Conservation (phyloP, 2,113 vertebrate genomes). For the Hystrix brachyura region DNA sequence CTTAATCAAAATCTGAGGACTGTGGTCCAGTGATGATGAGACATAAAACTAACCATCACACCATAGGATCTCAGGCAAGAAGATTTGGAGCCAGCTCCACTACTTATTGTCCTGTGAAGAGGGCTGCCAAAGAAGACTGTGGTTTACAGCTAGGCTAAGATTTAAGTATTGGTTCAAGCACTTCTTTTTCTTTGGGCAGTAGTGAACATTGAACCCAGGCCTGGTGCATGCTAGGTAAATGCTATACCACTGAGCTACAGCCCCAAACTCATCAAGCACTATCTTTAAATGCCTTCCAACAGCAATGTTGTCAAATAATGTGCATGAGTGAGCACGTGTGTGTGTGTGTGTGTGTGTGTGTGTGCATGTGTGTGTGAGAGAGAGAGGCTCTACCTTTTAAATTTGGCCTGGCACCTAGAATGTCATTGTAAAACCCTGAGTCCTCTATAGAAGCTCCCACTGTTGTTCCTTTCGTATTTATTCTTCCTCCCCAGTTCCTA, state of each 20-base stretch:
- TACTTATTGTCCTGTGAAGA: background rate
- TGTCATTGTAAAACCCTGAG: background rate
- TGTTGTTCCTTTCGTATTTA: background rate
- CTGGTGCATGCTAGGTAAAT: background rate
- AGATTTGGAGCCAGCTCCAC: background rate
- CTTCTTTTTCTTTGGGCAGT: background rate
- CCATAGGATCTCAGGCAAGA: background rate
- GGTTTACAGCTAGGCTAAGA: conserved; percentile 8
- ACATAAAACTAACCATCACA: background rate
- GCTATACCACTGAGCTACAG: background rate
- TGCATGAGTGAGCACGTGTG: background rate
- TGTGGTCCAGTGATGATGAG: background rate
- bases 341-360: background rate
- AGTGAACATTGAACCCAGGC: background rate
- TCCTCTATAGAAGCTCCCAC: background rate
- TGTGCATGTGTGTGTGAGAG: background rate
- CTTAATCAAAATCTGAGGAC: background rate
- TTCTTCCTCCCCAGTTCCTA: background rate
- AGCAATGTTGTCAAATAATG: background rate
- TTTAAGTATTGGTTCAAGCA: conserved; percentile 6
- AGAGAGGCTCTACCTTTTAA: background rate
- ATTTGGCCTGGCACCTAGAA: background rate
- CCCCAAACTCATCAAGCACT: background rate
- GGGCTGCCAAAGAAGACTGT: background rate
- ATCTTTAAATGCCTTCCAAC: background rate